Evolutionary conservation across 2,888 invertebrate species (phyloP), one percentile per base, ranked within the genome.

Genomic region (Agrochola circellaris): DNA sequence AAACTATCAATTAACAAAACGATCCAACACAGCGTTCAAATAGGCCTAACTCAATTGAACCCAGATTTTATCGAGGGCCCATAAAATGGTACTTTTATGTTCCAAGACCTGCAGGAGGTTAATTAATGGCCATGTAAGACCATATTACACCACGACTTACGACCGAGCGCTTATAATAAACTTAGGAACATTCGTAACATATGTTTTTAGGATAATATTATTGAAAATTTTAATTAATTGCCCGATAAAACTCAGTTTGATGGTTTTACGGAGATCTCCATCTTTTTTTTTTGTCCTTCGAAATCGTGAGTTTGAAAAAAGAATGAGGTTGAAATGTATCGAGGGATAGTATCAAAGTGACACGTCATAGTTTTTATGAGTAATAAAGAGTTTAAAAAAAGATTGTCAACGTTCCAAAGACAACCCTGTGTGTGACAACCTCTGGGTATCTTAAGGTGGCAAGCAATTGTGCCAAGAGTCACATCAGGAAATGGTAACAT

Each of bases 101-200:
- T 82, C 88, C 75, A 78, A 88, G 82, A 85, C 89, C 93, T 82
- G 89, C 91, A 89, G 94, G 95, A 90, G 92, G 90, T 88, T 95
- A 96, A 96, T 96, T 96, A 96, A 96, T 95, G 94, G 88, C 90
- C 92, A 82, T 92, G 93, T 93, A 90, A 70, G 90, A 83, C 89
- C 93, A 92, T 95, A 92, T 94, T 93, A 94, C 93, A 93, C 87
- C 82, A 86, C 90, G 92, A 95, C 89, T 95, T 95, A 96, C 92
- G 93, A 88, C 87, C 88, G 66, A 51, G 78, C 61, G 73, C 75
- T 69, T 81, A 84, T 91, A 92, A 95, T 95, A 95, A 95, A 96
- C 92, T 91, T 90, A 84, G 86, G 79, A 90, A 91, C 92, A 93
- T 91, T 90, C 88, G 82, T 83, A 91, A 95, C 95, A 95, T 93